phyloP scores from a whole-genome alignment of 1,140 invertebrate species.

The Drosophila ambigua region DNA sequence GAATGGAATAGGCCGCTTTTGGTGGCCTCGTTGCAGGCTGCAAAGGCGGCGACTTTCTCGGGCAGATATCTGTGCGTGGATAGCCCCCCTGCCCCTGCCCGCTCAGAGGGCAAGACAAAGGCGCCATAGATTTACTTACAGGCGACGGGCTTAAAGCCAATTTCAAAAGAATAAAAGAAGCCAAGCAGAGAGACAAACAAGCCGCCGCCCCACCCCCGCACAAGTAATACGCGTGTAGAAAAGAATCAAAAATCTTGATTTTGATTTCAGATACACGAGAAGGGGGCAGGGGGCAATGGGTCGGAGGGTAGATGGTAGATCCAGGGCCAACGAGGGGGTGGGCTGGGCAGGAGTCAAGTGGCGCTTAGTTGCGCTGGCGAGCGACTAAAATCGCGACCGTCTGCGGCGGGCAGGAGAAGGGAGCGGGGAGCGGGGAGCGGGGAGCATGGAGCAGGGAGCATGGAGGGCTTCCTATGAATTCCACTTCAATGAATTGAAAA shows the following conservation, averaged over 20 bases:
- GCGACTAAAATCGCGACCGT: conserved; percentile 34
- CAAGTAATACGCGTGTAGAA: conserved; percentile 69
- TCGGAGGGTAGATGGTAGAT: not conserved
- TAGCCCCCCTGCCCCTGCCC: too few relatives aligned
- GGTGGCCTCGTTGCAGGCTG: too few relatives aligned
- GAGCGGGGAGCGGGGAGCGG: too few relatives aligned
- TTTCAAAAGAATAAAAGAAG: conserved; percentile 65
- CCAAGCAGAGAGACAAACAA: conserved; percentile 51
- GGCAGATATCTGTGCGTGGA: too few relatives aligned
- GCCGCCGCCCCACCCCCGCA: too few relatives aligned
- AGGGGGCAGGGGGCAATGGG: conserved; percentile 1
- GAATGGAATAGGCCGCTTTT: too few relatives aligned
- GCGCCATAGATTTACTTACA: conserved; percentile 71
- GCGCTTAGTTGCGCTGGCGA: conserved; percentile 58
- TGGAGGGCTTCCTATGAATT: conserved; percentile 68
- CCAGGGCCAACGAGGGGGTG: conserved; percentile 3
- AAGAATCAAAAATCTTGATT: conserved; percentile 80
- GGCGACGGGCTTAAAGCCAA: conserved; percentile 71
- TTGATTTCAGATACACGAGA: conserved; percentile 76
- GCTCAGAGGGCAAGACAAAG: conserved; percentile 45
- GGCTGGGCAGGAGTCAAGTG: conserved; percentile 65
- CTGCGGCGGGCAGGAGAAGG: too few relatives aligned
- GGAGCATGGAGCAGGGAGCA: too few relatives aligned
- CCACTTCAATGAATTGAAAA: conserved; percentile 82
- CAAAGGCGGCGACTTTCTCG: too few relatives aligned